These are phyloP conservation scores for Plebejus anna DNA, from an alignment of 2,888 invertebrate species.

Conservation along the genomic window DNA sequence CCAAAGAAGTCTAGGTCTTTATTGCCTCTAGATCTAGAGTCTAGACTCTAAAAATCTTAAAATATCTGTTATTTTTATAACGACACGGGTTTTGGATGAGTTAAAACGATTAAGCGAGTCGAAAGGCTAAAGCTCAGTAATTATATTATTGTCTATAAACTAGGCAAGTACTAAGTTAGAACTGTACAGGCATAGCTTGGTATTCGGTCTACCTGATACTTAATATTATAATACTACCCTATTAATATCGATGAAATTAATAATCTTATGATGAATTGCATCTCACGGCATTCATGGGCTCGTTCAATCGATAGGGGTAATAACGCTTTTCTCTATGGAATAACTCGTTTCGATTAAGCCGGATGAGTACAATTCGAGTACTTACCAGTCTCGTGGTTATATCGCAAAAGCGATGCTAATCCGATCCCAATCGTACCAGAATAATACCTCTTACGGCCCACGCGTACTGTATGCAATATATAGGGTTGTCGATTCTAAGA, in stretches of 20 bases:
- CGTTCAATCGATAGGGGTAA: neutral
- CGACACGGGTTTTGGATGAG: too few species aligned
- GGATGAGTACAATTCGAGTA: constrained; percentile 2
- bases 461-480: neutral
- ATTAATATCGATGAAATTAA: neutral
- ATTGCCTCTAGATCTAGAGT: too few species aligned
- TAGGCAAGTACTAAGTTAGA: too few species aligned
- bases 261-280: neutral
- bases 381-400: neutral
- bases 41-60: too few species aligned
- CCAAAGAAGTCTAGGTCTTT: too few species aligned
- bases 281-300: neutral
- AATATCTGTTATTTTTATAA: too few species aligned
- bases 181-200: neutral
- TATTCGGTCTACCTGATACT: neutral
- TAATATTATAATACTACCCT: neutral
- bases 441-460: constrained; percentile 12
- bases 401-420: constrained; percentile 18
- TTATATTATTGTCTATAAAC: too few species aligned
- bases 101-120: too few species aligned
- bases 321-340: neutral
- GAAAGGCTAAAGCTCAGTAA: too few species aligned
- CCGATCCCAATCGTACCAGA: constrained; percentile 9
- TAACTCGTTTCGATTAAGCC: constrained; percentile 5
- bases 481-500: neutral